Percentiles rank a stretch among this genome's conserved stretches.
phyloP scores from a whole-genome alignment of 2,113 vertebrate species.

The Pristiophorus japonicus region DNA sequence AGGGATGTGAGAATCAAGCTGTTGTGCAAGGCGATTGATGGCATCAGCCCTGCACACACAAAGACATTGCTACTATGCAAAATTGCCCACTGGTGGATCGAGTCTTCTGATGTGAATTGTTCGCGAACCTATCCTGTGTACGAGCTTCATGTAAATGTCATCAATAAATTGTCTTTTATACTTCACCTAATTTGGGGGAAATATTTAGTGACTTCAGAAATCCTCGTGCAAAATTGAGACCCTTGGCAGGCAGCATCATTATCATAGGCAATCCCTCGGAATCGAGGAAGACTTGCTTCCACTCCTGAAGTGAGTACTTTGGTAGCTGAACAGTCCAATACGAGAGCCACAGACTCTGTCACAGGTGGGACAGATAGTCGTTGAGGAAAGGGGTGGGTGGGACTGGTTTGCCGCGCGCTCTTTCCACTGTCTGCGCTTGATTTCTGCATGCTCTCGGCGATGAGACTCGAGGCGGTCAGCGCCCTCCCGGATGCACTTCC shows the following conservation, averaged over 20 bases:
- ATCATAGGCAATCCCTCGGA: no score
- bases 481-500: no score
- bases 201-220: neutral
- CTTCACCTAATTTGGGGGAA: neutral
- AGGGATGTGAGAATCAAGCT: neutral
- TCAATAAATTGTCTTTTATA: neutral
- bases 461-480: no score
- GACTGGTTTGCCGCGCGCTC: no score
- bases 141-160: neutral
- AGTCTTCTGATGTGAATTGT: neutral
- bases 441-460: no score
- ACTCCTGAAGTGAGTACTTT: no score
- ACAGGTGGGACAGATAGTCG: no score
- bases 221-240: neutral
- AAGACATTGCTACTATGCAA: neutral
- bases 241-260: neutral
- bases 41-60: neutral
- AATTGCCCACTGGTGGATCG: neutral
- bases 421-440: no score
- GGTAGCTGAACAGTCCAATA: no score
- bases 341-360: no score
- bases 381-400: no score
- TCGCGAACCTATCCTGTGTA: neutral
- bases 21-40: neutral
- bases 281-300: no score